These are phyloP conservation scores for Daphoenositta chrysoptera DNA, from an alignment of 2,113 vertebrate genomes.

Conservation along the genomic window DNA sequence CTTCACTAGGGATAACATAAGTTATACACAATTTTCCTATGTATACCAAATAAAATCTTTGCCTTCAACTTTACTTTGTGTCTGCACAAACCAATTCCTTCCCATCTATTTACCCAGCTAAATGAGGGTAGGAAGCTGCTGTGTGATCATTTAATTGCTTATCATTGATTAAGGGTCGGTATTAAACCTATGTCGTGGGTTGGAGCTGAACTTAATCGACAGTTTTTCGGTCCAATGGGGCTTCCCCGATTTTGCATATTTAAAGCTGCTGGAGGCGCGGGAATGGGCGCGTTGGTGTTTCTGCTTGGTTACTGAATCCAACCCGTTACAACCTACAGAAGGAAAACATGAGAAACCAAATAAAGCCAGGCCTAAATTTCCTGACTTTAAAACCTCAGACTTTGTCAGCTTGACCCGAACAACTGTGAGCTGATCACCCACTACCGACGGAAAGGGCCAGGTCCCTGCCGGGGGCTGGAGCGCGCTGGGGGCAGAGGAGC, in stretches of 20 bases:
- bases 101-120: background rate
- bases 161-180: background rate
- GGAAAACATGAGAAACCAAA: background rate
- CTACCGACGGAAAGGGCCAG: background rate
- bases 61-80: slow-evolving; percentile 64
- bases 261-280: no score
- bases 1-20: slow-evolving; percentile 64
- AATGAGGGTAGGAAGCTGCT: background rate
- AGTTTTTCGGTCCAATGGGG: no score
- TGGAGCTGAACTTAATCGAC: no score
- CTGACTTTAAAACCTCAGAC: background rate
- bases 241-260: no score
- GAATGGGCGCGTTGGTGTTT: no score
- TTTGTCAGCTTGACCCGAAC: background rate
- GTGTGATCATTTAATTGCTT: background rate
- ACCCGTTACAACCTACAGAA: no score
- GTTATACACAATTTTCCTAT: slow-evolving; percentile 63
- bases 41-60: slow-evolving; percentile 67
- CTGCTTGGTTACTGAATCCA: no score
- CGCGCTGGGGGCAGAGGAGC: fast-evolving
- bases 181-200: no score
- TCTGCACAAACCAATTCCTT: slow-evolving; percentile 30
- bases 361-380: background rate
- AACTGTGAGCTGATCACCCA: background rate
- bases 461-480: background rate